Evolutionary conservation across 2,888 invertebrate species (phyloP), one percentile per base, ranked within the genome.

Genomic region (Leucania comma): DNA sequence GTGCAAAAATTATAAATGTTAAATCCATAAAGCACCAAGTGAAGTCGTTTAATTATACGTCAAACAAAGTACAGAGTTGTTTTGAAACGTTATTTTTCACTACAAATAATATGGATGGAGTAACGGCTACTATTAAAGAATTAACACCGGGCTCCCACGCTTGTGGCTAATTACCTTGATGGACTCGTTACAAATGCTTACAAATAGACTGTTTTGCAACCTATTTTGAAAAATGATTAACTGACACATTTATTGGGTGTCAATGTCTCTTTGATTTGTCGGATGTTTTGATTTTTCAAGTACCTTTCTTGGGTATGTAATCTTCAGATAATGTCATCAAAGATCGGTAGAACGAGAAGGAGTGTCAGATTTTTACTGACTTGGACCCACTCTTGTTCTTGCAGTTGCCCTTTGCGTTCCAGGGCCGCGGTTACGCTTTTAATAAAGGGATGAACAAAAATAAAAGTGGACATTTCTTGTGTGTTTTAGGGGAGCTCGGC

Each of bases 61-160:
- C 24, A 29, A 64, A 68, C 20, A 35, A 46, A 65, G 65, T 38
- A 42, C 20, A 26, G 2, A 32, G 26, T 65, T 59, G 24, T 60
- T 65, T 51, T 62, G 42, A 68, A 75, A 78, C 63, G 60, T 78
- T 81, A 78, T 86, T 83, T 85, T 85, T 82, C 69, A 80, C 82
- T 82, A 68, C 50, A 75, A 85, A 85, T 81, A 85, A 73, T 82
- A 78, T 80, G 56, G 69, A 75, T 87, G 85, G 68, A 76, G 87
- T 84, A 88, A 87, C 80, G 51, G 62, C 75, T 75, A 82, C 88
- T 84, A 84, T 87, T 85, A 81, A 76, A 78, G 65, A 85, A 87
- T 85, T 83, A 87, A 79, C 75, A 62, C 59, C 57, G 29, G 46
- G 35, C 68, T 90, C 90, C 84, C 89, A 90, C 90, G 88, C 71